Percentiles rank a stretch among this genome's conserved stretches.
phyloP scores from a whole-genome alignment of 2,888 invertebrate genomes.

The Ophion slaviceki region DNA sequence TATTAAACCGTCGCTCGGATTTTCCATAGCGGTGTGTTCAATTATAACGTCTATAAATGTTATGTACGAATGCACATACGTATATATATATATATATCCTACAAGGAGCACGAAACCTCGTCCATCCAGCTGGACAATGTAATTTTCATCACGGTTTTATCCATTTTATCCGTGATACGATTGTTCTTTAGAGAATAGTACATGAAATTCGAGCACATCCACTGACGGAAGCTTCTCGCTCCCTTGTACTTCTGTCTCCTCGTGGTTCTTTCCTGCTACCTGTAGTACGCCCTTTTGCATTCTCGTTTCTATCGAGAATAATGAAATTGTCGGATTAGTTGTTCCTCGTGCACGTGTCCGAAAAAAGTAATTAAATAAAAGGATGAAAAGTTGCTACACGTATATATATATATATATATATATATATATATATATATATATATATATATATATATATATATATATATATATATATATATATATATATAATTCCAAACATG shows the following conservation, averaged over 20 bases:
- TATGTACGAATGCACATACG: background rate
- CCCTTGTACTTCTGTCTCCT: background rate
- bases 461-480: no score
- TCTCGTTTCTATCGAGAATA: slow-evolving; percentile 31
- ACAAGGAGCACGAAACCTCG: no score
- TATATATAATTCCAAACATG: background rate
- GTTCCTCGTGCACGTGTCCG: slow-evolving; percentile 14
- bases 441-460: no score
- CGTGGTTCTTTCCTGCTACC: background rate
- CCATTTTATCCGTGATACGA: slow-evolving; percentile 7
- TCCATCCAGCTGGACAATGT: background rate
- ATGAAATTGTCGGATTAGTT: slow-evolving; percentile 11
- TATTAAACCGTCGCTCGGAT: no score
- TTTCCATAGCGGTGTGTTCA: no score
- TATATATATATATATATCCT: background rate
- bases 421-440: no score
- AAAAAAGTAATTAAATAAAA: slow-evolving; percentile 55
- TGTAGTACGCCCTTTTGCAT: background rate
- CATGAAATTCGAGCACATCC: slow-evolving; percentile 18
- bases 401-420: background rate
- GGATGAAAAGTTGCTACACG: background rate
- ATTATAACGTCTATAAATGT: no score
- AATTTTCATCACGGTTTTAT: background rate
- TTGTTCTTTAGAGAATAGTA: slow-evolving; percentile 38
- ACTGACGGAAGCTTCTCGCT: slow-evolving; percentile 19